Percentiles rank a stretch among this genome's conserved stretches.
phyloP scores from a whole-genome alignment of 2,797 vertebrate species.

The Aplochiton taeniatus region DNA sequence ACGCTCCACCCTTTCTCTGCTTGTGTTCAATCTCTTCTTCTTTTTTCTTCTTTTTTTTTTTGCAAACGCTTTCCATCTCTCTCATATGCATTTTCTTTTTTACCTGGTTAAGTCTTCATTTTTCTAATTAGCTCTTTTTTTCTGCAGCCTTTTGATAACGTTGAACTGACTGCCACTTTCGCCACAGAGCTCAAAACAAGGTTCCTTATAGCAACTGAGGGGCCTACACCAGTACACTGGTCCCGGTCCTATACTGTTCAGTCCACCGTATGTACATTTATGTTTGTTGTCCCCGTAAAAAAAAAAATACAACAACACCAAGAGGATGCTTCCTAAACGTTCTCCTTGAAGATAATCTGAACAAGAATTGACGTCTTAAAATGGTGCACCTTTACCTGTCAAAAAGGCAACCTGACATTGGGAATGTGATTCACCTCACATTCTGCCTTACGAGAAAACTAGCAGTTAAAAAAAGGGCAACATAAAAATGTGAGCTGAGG shows the following conservation, averaged over 20 bases:
- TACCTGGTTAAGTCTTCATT: slow-evolving; percentile 48
- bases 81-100: slow-evolving; percentile 34
- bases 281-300: slow-evolving; percentile 44
- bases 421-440: slow-evolving; percentile 55
- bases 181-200: slow-evolving; percentile 42
- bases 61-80: slow-evolving; percentile 31
- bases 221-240: slow-evolving; percentile 30
- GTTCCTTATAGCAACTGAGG: slow-evolving; percentile 38
- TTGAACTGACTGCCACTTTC: slow-evolving; percentile 65
- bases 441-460: slow-evolving; percentile 57
- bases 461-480: slow-evolving; percentile 20
- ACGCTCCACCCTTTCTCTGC: slow-evolving; percentile 47
- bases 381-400: slow-evolving; percentile 47
- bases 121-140: slow-evolving; percentile 27
- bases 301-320: slow-evolving; percentile 8
- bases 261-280: slow-evolving; percentile 41
- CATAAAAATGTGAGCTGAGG: slow-evolving; percentile 36
- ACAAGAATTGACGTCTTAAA: slow-evolving; percentile 53
- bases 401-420: slow-evolving; percentile 33
- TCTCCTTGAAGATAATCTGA: slow-evolving; percentile 43
- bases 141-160: slow-evolving; percentile 62
- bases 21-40: slow-evolving; percentile 46
- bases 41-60: slow-evolving; percentile 60
- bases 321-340: slow-evolving; percentile 14
- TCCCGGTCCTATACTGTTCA: slow-evolving; percentile 48